Percentiles rank a stretch among this genome's conserved stretches.
phyloP scores from a whole-genome alignment of 1,140 invertebrate genomes.

The Polypedilum pembai region DNA sequence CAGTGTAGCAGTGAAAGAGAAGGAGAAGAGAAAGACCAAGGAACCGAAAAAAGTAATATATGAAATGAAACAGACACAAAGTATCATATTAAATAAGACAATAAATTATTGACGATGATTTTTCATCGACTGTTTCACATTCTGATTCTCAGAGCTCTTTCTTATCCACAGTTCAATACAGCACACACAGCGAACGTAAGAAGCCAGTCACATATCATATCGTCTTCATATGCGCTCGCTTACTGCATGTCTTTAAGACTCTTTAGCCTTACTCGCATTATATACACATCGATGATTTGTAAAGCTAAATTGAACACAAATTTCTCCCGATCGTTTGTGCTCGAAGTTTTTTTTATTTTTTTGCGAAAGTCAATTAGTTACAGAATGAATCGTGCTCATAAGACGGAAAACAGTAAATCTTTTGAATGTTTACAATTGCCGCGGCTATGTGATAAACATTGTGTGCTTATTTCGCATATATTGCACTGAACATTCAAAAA shows the following conservation, averaged over 20 bases:
- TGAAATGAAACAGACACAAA: slow-evolving; percentile 22
- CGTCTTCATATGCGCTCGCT: background rate
- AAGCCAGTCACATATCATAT: slow-evolving; percentile 15
- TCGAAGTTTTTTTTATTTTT: background rate
- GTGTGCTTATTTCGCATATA: background rate
- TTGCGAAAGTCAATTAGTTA: slow-evolving; percentile 20
- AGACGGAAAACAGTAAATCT: background rate
- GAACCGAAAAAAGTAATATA: background rate
- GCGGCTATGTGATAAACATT: background rate
- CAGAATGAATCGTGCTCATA: background rate
- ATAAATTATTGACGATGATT: slow-evolving; percentile 25
- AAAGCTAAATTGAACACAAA: background rate
- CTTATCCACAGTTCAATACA: background rate
- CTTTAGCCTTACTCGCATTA: background rate
- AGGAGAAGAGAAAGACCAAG: background rate
- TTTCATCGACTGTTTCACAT: slow-evolving; percentile 23
- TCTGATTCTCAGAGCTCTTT: background rate
- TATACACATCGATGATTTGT: slow-evolving; percentile 5
- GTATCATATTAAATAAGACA: slow-evolving; percentile 27
- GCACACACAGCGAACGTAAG: background rate
- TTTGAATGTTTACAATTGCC: background rate
- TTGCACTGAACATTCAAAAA: no score
- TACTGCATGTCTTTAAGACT: background rate
- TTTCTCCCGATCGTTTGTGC: no score
- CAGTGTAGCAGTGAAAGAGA: background rate